Base-by-base conservation (phyloP, 2,888 invertebrate species). In the Caprella mutica region DNA sequence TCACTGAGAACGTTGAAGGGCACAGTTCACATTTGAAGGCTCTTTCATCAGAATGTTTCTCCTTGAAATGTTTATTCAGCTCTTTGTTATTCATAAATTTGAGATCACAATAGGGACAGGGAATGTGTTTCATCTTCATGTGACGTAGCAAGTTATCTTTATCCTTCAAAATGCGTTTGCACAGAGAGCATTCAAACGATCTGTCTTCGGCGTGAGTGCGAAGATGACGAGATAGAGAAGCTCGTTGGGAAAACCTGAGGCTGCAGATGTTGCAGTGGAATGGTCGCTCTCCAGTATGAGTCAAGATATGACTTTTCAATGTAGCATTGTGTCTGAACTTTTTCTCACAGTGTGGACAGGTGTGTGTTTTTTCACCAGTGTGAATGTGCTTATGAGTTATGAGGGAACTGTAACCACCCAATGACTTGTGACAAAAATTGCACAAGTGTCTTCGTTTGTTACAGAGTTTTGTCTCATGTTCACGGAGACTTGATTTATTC, bases 181-280 rank as follows among this genome's bases (percentile, higher is more conserved):
- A 48, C 17, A 48, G 21, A 14, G 48, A 30, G n/a, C 48, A 48
- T n/a, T 48, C 30, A 12, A 48, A 17, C 5, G 29, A 30, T 24
- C 29, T 27, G 21, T 48, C 30, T 19, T 27, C 21, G 8, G 27
- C 30, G 21, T 48, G 48, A n/a, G 29, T 48, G 19, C 30, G 29
- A 30, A 48, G 30, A 30, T 48, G 48, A 9, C 30, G 29, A 2
- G 48, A 27, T 29, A 48, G 21, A 48, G 48, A 30, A n/a, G 26
- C 48, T 5, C 48, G n/a, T n/a, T 48, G 48, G 3, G 48, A 48
- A 30, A 48, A 48, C 19, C 48, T 17, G 14, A 48, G 19, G 48
- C 48, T 30, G 30, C 48, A 48, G 17, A 48, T 17, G 24, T 27
- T 48, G 48, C 48, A 48, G 29, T 48, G 48, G 19, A 48, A 48